Evolutionary conservation across 2,888 invertebrate genomes (phyloP).

Genomic region (Psylliodes chrysocephalus): DNA sequence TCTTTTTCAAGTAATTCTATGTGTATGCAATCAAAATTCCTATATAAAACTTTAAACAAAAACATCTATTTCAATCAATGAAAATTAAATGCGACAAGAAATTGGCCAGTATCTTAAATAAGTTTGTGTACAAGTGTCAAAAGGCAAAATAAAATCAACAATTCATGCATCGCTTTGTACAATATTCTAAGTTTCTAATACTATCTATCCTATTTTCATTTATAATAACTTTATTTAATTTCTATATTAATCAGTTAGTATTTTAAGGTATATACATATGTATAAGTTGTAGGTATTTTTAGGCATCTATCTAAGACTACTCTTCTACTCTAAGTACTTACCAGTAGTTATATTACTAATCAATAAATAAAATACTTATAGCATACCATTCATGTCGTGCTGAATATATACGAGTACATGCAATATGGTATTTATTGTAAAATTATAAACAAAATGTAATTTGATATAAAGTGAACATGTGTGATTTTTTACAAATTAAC

Average conservation of each 20-base stretch:
- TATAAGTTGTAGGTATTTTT: no score
- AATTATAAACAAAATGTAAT: neutral
- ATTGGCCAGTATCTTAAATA: neutral
- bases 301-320: no score
- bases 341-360: neutral
- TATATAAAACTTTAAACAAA: no score
- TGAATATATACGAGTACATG: neutral
- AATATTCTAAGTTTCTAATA: no score
- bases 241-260: no score
- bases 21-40: no score
- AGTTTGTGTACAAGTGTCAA: neutral
- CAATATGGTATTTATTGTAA: neutral
- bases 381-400: constrained; percentile 4
- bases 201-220: no score
- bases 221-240: no score
- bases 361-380: neutral
- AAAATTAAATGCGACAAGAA: neutral
- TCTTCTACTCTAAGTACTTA: neutral
- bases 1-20: no score
- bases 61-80: no score
- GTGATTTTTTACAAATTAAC: no score
- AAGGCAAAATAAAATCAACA: neutral
- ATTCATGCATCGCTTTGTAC: neutral
- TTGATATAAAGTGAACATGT: neutral
- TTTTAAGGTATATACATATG: no score